Percentiles rank a stretch among this genome's conserved stretches.
Evolutionary conservation across 2,113 vertebrate species (phyloP).

Genomic region (Campylorhamphus procurvoides): DNA sequence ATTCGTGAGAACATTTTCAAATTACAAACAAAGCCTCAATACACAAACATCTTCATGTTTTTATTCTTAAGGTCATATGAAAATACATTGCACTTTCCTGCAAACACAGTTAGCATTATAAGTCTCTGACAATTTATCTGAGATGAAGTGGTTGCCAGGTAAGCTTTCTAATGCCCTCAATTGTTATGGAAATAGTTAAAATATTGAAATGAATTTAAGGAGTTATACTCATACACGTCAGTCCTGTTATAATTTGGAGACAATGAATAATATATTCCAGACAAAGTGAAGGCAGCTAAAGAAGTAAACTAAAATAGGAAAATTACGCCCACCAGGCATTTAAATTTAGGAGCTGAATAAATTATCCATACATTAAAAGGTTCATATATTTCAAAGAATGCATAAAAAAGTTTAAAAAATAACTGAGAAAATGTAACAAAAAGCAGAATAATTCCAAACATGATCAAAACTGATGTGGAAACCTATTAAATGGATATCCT

Average conservation of each 20-base stretch:
- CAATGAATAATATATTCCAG: slow-evolving; percentile 77
- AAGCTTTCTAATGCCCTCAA: slow-evolving; percentile 17
- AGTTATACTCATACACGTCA: slow-evolving; percentile 58
- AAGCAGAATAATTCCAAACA: slow-evolving; percentile 72
- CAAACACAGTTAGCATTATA: slow-evolving; percentile 14
- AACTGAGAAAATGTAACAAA: slow-evolving; percentile 69
- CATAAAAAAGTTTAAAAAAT: slow-evolving; percentile 68
- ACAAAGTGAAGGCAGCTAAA: slow-evolving; percentile 72
- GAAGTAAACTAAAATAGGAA: slow-evolving; percentile 77
- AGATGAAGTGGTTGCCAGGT: slow-evolving; percentile 39
- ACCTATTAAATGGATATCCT: slow-evolving; percentile 63
- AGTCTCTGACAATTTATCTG: slow-evolving; percentile 8
- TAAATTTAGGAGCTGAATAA: slow-evolving; percentile 78
- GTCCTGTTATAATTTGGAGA: slow-evolving; percentile 73
- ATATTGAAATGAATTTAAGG: slow-evolving; percentile 71
- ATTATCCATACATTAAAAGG: slow-evolving; percentile 77
- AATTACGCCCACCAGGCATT: slow-evolving; percentile 73
- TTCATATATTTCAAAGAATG: slow-evolving; percentile 75
- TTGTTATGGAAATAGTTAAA: slow-evolving; percentile 75
- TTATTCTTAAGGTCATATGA: slow-evolving; percentile 7
- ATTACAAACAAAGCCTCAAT: background rate
- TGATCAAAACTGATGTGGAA: slow-evolving; percentile 66
- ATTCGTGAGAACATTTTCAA: slow-evolving; percentile 48
- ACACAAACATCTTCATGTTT: slow-evolving; percentile 13
- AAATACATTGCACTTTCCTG: slow-evolving; percentile 25